Evolutionary conservation across 2,797 vertebrate genomes (phyloP), one percentile per base, ranked within the genome.

Genomic region (Falco concolor): DNA sequence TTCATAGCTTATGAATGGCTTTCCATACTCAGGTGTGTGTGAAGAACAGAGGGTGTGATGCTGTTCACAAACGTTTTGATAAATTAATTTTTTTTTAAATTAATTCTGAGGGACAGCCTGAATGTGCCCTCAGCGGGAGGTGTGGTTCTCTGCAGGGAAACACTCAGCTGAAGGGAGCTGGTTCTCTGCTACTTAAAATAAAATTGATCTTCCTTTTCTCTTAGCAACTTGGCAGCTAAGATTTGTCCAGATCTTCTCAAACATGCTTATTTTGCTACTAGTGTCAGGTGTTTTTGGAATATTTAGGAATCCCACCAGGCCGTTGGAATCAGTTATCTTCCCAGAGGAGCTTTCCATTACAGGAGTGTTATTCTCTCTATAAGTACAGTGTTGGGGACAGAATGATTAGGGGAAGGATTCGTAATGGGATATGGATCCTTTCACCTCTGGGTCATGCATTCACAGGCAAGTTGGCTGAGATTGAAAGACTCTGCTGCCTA

Each of bases 341-440:
- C 85, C 61, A 53, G 53, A 86, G 79, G 91, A 88, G 40, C 69
- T 78, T 95, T 91, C 64, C n/a, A 52, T 95, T 87, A 59, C 42
- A 65, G n/a, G 57, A 69, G 38, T 6, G 40, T 73, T 93, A 34
- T 53, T 91, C 49, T 93, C 47, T 68, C 50, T 86, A 3, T 72
- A 86, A 34, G 82, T 95, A 77, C 65, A 86, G 65, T 49, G 47
- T n/a, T 91, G 74, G 87, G 83, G 63, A 53, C 74, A 79, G 67
- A 74, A 93, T 96, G 89, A 90, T 94, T 84, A 94, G 94, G 87
- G 80, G 74, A 86, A 79, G 87, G 87, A 73, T 95, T 90, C 0
- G 17, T 96, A 95, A 96, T 94, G 82, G 89, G 91, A 91, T 96
- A 91, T 95, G 91, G 94, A 96, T 96, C 93, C 83, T 88, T 84